Percentiles rank a stretch among this genome's conserved stretches.
phyloP scores from a whole-genome alignment of 2,113 vertebrate species.

The Stigmatopora argus region DNA sequence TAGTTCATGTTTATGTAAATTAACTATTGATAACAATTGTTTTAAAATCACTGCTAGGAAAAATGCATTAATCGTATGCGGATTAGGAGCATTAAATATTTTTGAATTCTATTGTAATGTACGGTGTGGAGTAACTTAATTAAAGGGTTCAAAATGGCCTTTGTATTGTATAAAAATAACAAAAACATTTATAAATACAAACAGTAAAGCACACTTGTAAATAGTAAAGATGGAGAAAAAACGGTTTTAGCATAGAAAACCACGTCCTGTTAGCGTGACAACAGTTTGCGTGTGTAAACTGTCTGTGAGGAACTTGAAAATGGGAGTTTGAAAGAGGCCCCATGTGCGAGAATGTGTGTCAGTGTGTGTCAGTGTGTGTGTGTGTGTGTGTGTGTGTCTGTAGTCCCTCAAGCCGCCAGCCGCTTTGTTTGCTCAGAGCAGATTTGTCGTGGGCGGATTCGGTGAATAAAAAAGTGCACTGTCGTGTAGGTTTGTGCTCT shows the following conservation, averaged over 20 bases:
- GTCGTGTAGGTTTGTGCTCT: conserved; percentile 5
- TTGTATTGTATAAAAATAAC: too few species aligned
- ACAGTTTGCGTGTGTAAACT: conserved; percentile 3
- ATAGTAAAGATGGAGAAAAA: too few species aligned
- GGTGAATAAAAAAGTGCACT: conserved; percentile 41
- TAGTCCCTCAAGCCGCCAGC: conserved; percentile 14
- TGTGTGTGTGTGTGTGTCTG: conserved; percentile 14
- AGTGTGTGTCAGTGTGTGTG: conserved; percentile 25
- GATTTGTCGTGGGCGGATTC: conserved; percentile 56
- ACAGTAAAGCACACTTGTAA: conserved; percentile 35
- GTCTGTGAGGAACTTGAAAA: background rate
- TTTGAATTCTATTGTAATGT: background rate
- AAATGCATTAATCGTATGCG: background rate
- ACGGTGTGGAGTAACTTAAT: background rate
- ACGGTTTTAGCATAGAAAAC: conserved; percentile 53
- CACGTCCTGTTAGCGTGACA: background rate
- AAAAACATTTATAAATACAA: background rate
- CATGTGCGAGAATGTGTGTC: conserved; percentile 6
- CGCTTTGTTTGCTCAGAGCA: conserved; percentile 43
- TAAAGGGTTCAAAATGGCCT: background rate
- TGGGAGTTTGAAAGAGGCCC: conserved; percentile 8
- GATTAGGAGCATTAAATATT: background rate
- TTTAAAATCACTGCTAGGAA: too few species aligned
- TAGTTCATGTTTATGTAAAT: too few species aligned
- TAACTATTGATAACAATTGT: too few species aligned